Evolutionary conservation across 2,888 invertebrate genomes (phyloP).

Genomic region (Amphiduros pacificus): DNA sequence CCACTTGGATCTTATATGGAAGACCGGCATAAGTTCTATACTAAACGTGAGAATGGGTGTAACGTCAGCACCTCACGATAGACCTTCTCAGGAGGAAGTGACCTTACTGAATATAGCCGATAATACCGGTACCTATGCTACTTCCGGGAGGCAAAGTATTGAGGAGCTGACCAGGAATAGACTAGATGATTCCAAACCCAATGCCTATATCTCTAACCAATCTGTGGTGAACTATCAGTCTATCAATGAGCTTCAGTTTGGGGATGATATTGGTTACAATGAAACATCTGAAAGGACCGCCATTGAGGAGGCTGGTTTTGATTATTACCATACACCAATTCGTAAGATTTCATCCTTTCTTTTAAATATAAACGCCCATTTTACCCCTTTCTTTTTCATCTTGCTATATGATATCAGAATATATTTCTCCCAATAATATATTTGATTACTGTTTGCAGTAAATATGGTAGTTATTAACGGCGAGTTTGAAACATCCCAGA

Average conservation of each 20-base stretch:
- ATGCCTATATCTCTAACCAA: conserved; percentile 34
- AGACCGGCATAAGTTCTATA: neutral
- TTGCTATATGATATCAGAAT: too few species aligned
- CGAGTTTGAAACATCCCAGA: too few species aligned
- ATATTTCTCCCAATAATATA: too few species aligned
- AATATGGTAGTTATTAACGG: too few species aligned
- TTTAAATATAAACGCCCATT: too few species aligned
- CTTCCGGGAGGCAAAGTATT: neutral
- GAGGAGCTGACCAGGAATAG: conserved; percentile 2
- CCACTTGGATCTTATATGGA: neutral
- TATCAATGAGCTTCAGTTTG: conserved; percentile 44
- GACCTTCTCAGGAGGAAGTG: neutral
- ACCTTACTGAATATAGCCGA: neutral
- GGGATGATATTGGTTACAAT: conserved; percentile 48
- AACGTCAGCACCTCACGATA: too few species aligned
- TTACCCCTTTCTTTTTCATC: too few species aligned
- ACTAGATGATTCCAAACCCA: conserved; percentile 24
- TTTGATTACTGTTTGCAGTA: too few species aligned
- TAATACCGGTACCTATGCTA: neutral
- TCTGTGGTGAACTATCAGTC: conserved; percentile 40
- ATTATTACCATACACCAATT: conserved; percentile 3
- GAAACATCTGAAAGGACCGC: conserved; percentile 34
- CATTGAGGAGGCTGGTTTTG: neutral
- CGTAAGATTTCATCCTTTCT: conserved; percentile 1
- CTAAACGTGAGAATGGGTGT: neutral